phyloP scores from a whole-genome alignment of 2,888 invertebrate species.

The Suillia variegata region DNA sequence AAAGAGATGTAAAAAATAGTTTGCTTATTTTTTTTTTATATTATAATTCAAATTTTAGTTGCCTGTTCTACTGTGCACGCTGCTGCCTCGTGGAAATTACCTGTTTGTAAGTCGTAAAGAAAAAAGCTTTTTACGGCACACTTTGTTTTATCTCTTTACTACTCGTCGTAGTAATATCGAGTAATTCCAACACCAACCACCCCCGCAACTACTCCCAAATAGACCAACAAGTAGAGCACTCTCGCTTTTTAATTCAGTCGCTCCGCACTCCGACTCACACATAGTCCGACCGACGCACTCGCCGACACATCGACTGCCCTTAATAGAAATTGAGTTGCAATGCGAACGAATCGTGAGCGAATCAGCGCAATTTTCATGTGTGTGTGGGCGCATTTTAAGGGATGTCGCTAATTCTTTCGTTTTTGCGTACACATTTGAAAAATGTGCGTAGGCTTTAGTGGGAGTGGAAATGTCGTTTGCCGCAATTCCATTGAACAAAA shows the following conservation, averaged over 20 bases:
- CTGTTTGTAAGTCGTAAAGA: too few species aligned
- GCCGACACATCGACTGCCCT: neutral
- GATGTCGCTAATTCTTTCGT: slow-evolving; percentile 17
- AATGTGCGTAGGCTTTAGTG: neutral
- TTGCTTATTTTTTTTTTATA: too few species aligned
- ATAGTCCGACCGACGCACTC: too few species aligned
- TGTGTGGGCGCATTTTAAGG: slow-evolving; percentile 40
- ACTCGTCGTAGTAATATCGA: neutral
- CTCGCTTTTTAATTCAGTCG: neutral
- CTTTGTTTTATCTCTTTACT: neutral
- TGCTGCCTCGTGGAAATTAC: too few species aligned
- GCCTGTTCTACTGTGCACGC: too few species aligned
- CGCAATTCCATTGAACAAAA: neutral
- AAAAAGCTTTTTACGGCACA: neutral
- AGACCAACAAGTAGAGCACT: neutral
- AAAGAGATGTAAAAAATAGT: too few species aligned
- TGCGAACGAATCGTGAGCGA: slow-evolving; percentile 31
- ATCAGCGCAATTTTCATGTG: slow-evolving; percentile 37
- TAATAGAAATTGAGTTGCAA: neutral
- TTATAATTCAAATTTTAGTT: too few species aligned
- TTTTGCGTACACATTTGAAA: too few species aligned
- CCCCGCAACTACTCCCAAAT: neutral
- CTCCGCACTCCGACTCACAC: neutral
- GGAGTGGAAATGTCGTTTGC: neutral
- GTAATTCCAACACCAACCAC: neutral